Percentiles rank a stretch among this genome's conserved stretches.
These are phyloP conservation scores for Scotopteryx bipunctaria DNA, from an alignment of 2,888 invertebrate species.

Conservation along the genomic window DNA sequence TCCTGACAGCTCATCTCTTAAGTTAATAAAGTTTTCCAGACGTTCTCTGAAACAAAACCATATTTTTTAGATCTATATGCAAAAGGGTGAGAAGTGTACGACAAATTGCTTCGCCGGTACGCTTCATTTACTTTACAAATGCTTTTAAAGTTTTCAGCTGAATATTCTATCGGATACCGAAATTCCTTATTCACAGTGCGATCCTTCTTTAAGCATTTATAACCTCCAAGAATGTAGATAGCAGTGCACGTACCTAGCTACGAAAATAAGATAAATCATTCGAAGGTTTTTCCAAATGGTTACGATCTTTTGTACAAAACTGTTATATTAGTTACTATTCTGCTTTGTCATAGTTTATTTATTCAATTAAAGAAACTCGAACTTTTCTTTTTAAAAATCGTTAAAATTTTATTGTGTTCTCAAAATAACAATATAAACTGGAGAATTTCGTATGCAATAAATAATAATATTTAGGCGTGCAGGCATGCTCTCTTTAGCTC, in stretches of 20 bases:
- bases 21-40: slow-evolving; percentile 31
- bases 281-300: slow-evolving; percentile 5
- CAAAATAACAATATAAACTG: background rate
- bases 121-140: slow-evolving; percentile 73
- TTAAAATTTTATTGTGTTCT: background rate
- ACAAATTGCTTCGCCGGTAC: slow-evolving; percentile 67
- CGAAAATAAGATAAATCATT: slow-evolving; percentile 22
- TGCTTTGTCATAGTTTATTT: background rate
- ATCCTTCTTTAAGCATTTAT: slow-evolving; percentile 23
- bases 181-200: slow-evolving; percentile 41
- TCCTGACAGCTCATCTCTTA: slow-evolving; percentile 29
- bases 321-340: background rate
- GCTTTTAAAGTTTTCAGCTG: slow-evolving; percentile 60
- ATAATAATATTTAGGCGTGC: too few species aligned
- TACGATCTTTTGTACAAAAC: background rate
- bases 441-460: background rate
- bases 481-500: slow-evolving; percentile 5
- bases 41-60: slow-evolving; percentile 28
- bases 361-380: background rate
- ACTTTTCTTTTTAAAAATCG: too few species aligned
- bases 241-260: slow-evolving; percentile 15
- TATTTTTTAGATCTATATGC: slow-evolving; percentile 35
- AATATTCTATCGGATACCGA: slow-evolving; percentile 50
- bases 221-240: slow-evolving; percentile 21
- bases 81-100: slow-evolving; percentile 47